phyloP scores from a whole-genome alignment of 2,888 invertebrate genomes.

The Meteorus cinctellus region DNA sequence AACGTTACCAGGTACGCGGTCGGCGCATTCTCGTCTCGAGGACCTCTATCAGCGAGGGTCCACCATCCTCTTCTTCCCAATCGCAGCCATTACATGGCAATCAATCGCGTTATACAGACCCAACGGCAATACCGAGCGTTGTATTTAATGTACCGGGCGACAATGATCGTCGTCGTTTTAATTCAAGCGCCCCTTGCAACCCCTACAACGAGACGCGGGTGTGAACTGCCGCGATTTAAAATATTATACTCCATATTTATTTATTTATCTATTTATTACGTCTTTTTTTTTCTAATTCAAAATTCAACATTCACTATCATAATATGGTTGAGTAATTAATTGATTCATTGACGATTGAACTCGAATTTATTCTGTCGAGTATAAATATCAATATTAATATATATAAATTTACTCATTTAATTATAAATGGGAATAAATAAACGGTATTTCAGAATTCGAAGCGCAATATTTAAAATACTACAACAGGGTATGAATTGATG shows the following conservation, averaged over 20 bases:
- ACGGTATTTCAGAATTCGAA: neutral
- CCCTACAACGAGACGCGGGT: constrained; percentile 72
- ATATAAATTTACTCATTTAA: neutral
- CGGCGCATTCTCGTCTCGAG: constrained; percentile 70
- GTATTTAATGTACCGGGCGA: constrained; percentile 69
- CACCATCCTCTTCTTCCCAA: constrained; percentile 67
- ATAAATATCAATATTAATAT: neutral
- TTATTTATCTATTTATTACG: neutral
- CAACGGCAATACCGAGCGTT: constrained; percentile 68
- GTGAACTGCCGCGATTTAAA: constrained; percentile 53
- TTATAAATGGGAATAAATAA: neutral
- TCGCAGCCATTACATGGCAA: constrained; percentile 56
- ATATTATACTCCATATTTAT: neutral
- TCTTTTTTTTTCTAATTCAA: neutral
- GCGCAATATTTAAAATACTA: neutral
- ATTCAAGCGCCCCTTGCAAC: constrained; percentile 59
- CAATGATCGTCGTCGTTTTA: constrained; percentile 56
- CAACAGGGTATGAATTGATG: constrained; percentile 28
- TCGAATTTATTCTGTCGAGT: neutral
- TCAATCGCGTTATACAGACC: constrained; percentile 61
- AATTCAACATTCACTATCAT: neutral
- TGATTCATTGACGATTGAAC: neutral
- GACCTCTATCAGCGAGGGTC: constrained; percentile 70
- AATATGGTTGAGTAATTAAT: constrained; percentile 7
- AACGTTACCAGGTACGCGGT: constrained; percentile 88